Percentiles rank a stretch among this genome's conserved stretches.
Conservation (phyloP, 1,140 invertebrate genomes). For the Pogonognathellus flavescens region DNA sequence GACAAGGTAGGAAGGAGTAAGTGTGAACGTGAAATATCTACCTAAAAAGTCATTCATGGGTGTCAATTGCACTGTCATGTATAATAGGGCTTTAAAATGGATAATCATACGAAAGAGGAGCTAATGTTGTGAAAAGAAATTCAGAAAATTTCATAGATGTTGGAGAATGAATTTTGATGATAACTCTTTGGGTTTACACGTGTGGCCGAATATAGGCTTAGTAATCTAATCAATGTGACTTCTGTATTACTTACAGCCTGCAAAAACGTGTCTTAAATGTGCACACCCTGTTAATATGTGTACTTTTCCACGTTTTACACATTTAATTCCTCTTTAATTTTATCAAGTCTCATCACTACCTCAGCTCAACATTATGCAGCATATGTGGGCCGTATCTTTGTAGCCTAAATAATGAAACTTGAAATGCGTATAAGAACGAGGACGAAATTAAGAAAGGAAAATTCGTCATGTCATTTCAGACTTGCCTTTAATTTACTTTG, state of each 20-base stretch:
- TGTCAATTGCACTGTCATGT: background rate
- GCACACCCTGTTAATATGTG: constrained; percentile 10
- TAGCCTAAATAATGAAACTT: constrained; percentile 9
- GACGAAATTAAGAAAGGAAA: constrained; percentile 22
- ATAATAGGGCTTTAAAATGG: too few species aligned
- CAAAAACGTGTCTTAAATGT: too few species aligned
- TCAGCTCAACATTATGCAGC: background rate
- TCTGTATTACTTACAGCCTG: too few species aligned
- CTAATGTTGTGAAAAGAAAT: too few species aligned
- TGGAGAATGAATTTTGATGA: too few species aligned
- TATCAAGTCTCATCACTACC: background rate
- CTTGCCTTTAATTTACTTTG: background rate
- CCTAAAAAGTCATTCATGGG: constrained; percentile 42
- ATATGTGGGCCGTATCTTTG: background rate
- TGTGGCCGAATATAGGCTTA: too few species aligned
- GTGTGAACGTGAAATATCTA: constrained; percentile 9
- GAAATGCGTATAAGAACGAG: background rate
- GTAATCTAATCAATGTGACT: too few species aligned
- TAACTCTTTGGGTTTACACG: too few species aligned
- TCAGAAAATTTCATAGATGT: too few species aligned
- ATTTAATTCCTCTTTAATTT: constrained; percentile 10
- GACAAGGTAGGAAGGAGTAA: background rate
- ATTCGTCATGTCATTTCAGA: constrained; percentile 11
- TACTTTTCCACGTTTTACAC: background rate
- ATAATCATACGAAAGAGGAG: too few species aligned